Percentiles rank a stretch among this genome's conserved stretches.
phyloP scores from a whole-genome alignment of 1,140 invertebrate species.

The Drosophila erecta region DNA sequence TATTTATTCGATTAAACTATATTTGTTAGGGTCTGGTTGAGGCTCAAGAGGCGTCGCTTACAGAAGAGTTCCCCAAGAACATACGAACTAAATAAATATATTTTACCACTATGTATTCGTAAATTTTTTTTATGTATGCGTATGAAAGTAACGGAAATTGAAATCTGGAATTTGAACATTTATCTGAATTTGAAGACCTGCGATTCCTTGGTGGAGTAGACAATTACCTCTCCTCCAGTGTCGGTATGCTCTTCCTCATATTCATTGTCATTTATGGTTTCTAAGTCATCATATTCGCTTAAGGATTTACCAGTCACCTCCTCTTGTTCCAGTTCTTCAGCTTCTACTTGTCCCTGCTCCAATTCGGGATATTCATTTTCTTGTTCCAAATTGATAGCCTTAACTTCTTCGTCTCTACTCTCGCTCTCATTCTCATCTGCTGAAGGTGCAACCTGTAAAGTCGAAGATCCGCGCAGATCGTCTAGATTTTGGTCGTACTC shows the following conservation, averaged over 20 bases:
- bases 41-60: background rate
- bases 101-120: conserved; percentile 3
- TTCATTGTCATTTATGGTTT: background rate
- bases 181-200: conserved; percentile 11
- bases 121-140: background rate
- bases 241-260: background rate
- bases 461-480: background rate
- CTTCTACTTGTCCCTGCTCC: background rate
- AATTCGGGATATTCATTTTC: background rate
- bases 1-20: conserved; percentile 20
- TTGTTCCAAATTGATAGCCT: background rate
- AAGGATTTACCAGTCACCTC: background rate
- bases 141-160: conserved; percentile 20
- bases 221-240: background rate
- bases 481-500: background rate
- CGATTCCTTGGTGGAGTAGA: conserved; percentile 1
- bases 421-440: background rate
- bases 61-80: no score
- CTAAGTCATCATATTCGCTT: background rate
- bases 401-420: background rate
- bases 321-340: background rate
- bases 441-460: background rate
- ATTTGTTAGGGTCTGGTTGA: conserved; percentile 29
- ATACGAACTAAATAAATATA: background rate
- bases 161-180: conserved; percentile 1